Evolutionary conservation across 2,113 vertebrate species (phyloP), one percentile per base, ranked within the genome.

Genomic region (Ceuthmochares aereus): DNA sequence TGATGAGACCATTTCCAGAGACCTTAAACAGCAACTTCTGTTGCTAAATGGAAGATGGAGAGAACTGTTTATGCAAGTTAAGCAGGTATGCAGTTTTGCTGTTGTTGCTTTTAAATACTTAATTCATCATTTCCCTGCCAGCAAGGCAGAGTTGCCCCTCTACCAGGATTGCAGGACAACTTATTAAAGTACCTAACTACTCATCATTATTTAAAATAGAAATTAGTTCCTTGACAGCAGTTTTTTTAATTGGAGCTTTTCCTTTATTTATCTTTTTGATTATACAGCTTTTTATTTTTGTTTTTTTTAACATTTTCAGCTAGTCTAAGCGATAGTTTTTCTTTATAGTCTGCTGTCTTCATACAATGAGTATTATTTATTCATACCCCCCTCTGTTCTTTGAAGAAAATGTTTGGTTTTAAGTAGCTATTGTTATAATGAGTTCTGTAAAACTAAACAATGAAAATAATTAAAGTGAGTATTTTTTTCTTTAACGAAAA

Each of bases 11-110:
- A 98, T 99, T 73, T 99, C 99, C 37, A 98, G 99, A 54, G 99
- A 99, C 79, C 98, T 99, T 32, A 99, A 99, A 88, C 99, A 99
- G 96, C 99, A 99, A 68, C 97, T 99, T 51, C 97, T 99, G 0
- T 96, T 99, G 32, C 98, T 99, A 16, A 98, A 99, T 75, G 98
- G 98, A 42, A 97, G 98, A 17, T 98, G 98, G 98, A 98, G 98
- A 67, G 98, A 98, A 36, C 14, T 98, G 54, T 98, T 98, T 63
- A 97, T 98, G 97, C 97, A 99, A 98, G 99, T 99, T 95, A 99
- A 99, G 92, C 99, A 99, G 96, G 99, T 99, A 98, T 75, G 97
- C 94, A 51, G 25, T 95, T 95, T 64, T 63, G 20, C 9, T 4
- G 7, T 32, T 51, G 12, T 70, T 75, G n/a, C 32, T 43, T 86